A percentile compares a stretch with the other conserved stretches of the same genome.
Conservation (phyloP, 2,113 vertebrate species). For the Entelurus aequoreus region DNA sequence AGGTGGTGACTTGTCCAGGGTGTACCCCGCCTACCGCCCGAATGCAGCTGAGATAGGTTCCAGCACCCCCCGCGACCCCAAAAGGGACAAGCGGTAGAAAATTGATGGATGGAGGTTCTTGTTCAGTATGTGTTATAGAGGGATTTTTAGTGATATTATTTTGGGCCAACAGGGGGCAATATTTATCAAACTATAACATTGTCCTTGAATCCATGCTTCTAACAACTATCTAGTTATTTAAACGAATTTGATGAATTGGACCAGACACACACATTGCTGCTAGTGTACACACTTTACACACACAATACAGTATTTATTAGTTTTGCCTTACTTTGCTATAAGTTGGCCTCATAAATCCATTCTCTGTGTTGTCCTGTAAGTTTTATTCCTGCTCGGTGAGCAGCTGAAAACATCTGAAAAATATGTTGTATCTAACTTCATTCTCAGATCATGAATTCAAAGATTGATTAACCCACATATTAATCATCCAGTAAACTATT, state of each 20-base stretch:
- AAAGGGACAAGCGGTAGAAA: too few species aligned
- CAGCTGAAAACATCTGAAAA: neutral
- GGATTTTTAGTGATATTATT: neutral
- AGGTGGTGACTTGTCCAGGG: too few species aligned
- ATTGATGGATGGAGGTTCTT: too few species aligned
- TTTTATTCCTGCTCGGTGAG: neutral
- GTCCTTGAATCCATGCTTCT: neutral
- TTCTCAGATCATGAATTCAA: neutral
- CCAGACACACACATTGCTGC: neutral
- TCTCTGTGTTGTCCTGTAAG: neutral
- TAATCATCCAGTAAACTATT: neutral
- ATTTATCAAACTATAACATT: neutral
- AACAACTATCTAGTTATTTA: neutral
- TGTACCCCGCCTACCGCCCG: too few species aligned
- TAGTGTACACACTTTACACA: neutral
- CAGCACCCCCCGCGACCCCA: too few species aligned
- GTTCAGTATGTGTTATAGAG: too few species aligned
- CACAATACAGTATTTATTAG: too few species aligned
- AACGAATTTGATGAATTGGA: neutral
- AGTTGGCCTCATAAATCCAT: slow-evolving; percentile 5
- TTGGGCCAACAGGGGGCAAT: neutral
- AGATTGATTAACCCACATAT: neutral
- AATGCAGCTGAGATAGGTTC: too few species aligned
- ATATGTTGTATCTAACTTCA: neutral
- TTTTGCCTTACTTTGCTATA: neutral